Evolutionary conservation across 2,888 invertebrate genomes (phyloP).

Genomic region (Heteropelma amictum): DNA sequence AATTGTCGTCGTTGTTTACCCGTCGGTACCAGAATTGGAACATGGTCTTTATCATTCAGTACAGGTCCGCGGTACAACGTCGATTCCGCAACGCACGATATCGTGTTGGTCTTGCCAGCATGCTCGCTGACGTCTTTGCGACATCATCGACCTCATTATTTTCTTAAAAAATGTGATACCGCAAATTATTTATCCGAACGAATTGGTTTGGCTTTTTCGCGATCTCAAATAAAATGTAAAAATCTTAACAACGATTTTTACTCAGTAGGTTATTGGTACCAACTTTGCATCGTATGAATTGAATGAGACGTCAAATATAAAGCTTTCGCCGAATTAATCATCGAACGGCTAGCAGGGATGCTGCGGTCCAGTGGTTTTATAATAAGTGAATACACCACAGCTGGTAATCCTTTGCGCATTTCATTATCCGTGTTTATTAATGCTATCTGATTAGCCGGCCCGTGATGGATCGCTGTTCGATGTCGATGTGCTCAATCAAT

Average conservation of each 20-base stretch:
- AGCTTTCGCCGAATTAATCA: slow-evolving; percentile 39
- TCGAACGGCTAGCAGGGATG: not conserved
- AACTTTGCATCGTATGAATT: no score
- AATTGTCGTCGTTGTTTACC: slow-evolving; percentile 62
- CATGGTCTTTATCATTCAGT: slow-evolving; percentile 65
- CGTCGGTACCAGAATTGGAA: slow-evolving; percentile 63
- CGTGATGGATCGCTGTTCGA: slow-evolving; percentile 67
- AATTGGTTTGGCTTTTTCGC: no score
- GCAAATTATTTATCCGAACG: no score
- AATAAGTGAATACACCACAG: slow-evolving; percentile 5
- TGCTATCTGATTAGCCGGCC: slow-evolving; percentile 62
- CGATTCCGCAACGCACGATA: slow-evolving; percentile 63
- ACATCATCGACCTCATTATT: slow-evolving; percentile 56
- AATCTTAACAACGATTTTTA: no score
- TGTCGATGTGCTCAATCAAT: slow-evolving; percentile 68
- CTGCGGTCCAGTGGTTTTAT: slow-evolving; percentile 10
- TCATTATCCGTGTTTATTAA: slow-evolving; percentile 69
- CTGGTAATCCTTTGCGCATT: slow-evolving; percentile 62
- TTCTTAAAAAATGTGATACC: no score
- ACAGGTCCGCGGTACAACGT: slow-evolving; percentile 66
- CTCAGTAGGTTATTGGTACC: no score
- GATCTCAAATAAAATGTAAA: no score
- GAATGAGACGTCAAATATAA: not conserved
- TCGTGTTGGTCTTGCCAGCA: slow-evolving; percentile 58
- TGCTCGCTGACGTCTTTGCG: slow-evolving; percentile 62